phyloP scores from a whole-genome alignment of 2,797 vertebrate genomes.

The Labeo calbasu region DNA sequence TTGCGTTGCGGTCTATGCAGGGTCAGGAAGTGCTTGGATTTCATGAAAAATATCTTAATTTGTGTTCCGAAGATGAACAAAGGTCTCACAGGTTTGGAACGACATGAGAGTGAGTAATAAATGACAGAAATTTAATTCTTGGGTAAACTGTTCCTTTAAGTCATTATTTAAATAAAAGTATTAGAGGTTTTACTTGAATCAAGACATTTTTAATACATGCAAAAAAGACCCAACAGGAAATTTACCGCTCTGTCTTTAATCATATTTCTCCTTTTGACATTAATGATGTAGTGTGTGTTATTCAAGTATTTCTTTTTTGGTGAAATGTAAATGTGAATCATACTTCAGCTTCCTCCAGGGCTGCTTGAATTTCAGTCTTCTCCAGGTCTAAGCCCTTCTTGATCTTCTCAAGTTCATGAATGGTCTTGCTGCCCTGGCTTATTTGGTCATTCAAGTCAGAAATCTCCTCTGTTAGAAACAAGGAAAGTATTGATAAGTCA shows the following conservation, averaged over 20 bases:
- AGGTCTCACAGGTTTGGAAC: no score
- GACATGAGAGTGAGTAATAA: no score
- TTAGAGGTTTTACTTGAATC: background rate
- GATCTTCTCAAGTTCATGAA: conserved; percentile 91
- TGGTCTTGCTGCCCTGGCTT: conserved; percentile 86
- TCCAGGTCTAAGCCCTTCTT: conserved; percentile 89
- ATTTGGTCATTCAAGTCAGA: conserved; percentile 90
- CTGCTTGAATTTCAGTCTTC: conserved; percentile 90
- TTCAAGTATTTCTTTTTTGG: background rate
- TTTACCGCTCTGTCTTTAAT: background rate
- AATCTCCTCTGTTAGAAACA: conserved; percentile 85
- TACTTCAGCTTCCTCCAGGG: conserved; percentile 92
- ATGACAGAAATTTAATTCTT: no score
- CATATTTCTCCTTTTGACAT: background rate
- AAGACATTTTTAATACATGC: background rate
- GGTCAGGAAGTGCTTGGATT: no score
- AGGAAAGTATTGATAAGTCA: background rate
- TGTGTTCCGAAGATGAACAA: no score
- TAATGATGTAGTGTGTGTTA: background rate
- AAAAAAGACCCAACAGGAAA: background rate
- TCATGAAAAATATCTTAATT: no score
- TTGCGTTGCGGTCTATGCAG: no score
- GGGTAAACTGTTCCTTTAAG: no score
- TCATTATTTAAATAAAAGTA: background rate
- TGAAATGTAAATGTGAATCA: background rate